Evolutionary conservation across 2,888 invertebrate genomes (phyloP).

Genomic region (Drosophila paramelanica): DNA sequence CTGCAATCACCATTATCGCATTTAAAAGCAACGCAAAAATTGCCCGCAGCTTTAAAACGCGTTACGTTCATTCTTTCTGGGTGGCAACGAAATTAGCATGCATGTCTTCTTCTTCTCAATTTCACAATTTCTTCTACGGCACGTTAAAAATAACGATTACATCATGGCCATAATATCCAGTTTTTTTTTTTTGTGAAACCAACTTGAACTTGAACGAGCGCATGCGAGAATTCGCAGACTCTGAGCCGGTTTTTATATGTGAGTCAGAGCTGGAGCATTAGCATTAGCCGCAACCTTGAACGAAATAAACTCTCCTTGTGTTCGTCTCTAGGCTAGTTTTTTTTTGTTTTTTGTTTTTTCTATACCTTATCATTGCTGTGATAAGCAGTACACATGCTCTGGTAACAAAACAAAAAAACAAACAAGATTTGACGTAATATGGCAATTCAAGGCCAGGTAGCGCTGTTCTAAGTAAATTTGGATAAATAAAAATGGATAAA

Average conservation of each 20-base stretch:
- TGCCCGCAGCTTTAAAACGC: constrained; percentile 18
- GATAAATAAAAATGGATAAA: constrained; percentile 36
- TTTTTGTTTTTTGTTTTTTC: constrained; percentile 2
- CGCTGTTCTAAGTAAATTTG: constrained; percentile 11
- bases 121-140: constrained; percentile 31
- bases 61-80: constrained; percentile 15
- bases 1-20: background rate
- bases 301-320: constrained; percentile 6
- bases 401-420: constrained; percentile 3
- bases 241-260: constrained; percentile 43
- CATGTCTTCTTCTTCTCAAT: constrained; percentile 4
- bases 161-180: constrained; percentile 38
- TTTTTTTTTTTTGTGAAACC: constrained; percentile 36
- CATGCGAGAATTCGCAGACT: constrained; percentile 25
- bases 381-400: constrained; percentile 32
- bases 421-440: constrained; percentile 48
- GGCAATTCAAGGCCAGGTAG: constrained; percentile 33
- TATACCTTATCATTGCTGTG: constrained; percentile 32
- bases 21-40: constrained; percentile 3
- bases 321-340: constrained; percentile 17
- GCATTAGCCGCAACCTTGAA: constrained; percentile 31
- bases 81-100: constrained; percentile 40
- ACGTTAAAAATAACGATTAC: constrained; percentile 43
- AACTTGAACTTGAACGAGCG: constrained; percentile 51
- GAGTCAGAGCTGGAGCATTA: constrained; percentile 38